These are phyloP conservation scores for Caenorhabditis brenneri DNA, from an alignment of 1,140 invertebrate species.

Conservation along the genomic window DNA sequence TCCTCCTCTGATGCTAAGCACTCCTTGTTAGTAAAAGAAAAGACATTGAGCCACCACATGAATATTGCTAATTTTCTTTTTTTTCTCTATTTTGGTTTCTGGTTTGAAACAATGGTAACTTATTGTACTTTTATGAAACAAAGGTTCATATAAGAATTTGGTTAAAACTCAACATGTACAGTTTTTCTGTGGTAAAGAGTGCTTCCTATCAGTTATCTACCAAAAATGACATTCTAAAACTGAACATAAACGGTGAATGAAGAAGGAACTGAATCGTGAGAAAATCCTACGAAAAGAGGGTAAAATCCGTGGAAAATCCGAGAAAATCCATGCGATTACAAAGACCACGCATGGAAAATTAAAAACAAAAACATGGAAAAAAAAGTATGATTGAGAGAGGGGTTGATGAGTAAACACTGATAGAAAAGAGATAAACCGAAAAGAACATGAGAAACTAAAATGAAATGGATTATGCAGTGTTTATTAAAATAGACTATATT, in stretches of 20 bases:
- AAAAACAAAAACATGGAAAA: background rate
- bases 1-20: slow-evolving; percentile 20
- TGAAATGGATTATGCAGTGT: no score
- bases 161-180: no score
- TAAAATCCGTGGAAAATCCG: background rate
- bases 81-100: background rate
- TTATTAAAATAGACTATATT: no score
- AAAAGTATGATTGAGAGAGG: no score
- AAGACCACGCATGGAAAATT: background rate
- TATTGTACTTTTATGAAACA: no score
- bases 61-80: background rate
- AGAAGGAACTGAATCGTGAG: background rate
- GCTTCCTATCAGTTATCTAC: no score
- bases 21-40: slow-evolving; percentile 32
- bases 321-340: background rate
- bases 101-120: no score
- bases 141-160: no score
- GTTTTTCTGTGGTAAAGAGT: no score
- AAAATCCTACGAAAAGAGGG: background rate
- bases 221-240: no score
- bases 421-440: background rate
- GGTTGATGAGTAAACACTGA: no score
- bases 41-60: slow-evolving; percentile 21
- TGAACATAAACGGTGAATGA: background rate
- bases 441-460: no score